A percentile compares a stretch with the other conserved stretches of the same genome.
Evolutionary conservation across 2,888 invertebrate genomes (phyloP).

Genomic region (Acronicta alni): DNA sequence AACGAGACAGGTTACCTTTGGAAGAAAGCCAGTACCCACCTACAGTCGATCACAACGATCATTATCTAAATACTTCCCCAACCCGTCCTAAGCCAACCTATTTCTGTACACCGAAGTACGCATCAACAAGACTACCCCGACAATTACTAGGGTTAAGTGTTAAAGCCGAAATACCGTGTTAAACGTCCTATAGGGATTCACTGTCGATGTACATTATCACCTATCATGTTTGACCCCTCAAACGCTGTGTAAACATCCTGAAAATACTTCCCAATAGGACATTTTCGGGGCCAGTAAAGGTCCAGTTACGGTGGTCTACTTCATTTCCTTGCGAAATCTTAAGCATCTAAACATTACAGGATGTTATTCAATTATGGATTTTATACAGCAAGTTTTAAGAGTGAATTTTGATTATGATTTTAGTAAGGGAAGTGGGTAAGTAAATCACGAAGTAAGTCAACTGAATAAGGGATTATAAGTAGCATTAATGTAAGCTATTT

Average conservation of each 20-base stretch:
- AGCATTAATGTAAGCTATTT: slow-evolving; percentile 24
- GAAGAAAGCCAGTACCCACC: slow-evolving; percentile 3
- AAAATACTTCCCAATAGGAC: neutral
- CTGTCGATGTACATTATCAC: slow-evolving; percentile 78
- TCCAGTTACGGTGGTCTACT: slow-evolving; percentile 29
- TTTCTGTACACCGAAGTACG: slow-evolving; percentile 62
- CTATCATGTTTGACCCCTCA: slow-evolving; percentile 74
- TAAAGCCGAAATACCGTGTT: slow-evolving; percentile 83
- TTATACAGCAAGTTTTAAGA: slow-evolving; percentile 20
- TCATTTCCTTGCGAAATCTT: slow-evolving; percentile 67
- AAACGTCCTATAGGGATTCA: slow-evolving; percentile 80
- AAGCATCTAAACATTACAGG: slow-evolving; percentile 62
- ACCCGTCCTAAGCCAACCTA: slow-evolving; percentile 59
- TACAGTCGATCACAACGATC: slow-evolving; percentile 29
- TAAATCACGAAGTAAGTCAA: slow-evolving; percentile 37
- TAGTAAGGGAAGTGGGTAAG: neutral
- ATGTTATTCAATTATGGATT: slow-evolving; percentile 40
- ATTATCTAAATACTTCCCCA: slow-evolving; percentile 60
- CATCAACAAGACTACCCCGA: slow-evolving; percentile 75
- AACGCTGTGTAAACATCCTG: slow-evolving; percentile 50
- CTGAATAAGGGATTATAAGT: slow-evolving; percentile 37
- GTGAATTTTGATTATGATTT: slow-evolving; percentile 26
- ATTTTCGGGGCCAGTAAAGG: slow-evolving; percentile 18
- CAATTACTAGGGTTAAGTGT: slow-evolving; percentile 85
- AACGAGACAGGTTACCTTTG: neutral